phyloP scores from a whole-genome alignment of 2,888 invertebrate species.

The Eurois occulta region DNA sequence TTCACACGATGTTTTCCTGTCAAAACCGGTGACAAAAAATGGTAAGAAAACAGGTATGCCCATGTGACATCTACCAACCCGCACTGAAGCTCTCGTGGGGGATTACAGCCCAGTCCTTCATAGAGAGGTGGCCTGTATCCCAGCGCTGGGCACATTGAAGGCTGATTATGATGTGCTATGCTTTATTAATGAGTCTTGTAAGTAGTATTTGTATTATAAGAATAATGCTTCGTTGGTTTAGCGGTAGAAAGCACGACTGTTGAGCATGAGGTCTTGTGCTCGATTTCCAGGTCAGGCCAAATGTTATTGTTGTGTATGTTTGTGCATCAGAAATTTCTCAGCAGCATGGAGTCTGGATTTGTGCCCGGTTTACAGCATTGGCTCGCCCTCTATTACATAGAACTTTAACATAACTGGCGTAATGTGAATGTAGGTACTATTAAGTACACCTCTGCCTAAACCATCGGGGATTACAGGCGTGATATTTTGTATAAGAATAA shows the following conservation, averaged over 20 bases:
- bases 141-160: no score
- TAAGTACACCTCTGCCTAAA: neutral
- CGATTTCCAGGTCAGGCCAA: neutral
- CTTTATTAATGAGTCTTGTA: no score
- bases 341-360: neutral
- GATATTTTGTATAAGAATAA: no score
- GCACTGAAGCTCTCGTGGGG: neutral
- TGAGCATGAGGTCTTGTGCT: neutral
- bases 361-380: neutral
- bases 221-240: no score
- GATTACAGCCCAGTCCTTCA: neutral
- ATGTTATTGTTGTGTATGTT: neutral
- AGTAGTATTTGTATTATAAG: no score
- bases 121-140: neutral
- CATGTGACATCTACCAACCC: neutral
- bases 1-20: no score
- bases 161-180: no score
- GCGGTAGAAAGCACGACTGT: neutral
- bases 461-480: neutral
- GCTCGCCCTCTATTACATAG: neutral
- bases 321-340: neutral
- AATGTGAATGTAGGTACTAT: neutral
- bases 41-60: neutral
- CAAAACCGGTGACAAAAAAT: neutral
- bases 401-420: neutral